Evolutionary conservation across 2,888 invertebrate species (phyloP).

Genomic region (Enchytraeus crypticus): DNA sequence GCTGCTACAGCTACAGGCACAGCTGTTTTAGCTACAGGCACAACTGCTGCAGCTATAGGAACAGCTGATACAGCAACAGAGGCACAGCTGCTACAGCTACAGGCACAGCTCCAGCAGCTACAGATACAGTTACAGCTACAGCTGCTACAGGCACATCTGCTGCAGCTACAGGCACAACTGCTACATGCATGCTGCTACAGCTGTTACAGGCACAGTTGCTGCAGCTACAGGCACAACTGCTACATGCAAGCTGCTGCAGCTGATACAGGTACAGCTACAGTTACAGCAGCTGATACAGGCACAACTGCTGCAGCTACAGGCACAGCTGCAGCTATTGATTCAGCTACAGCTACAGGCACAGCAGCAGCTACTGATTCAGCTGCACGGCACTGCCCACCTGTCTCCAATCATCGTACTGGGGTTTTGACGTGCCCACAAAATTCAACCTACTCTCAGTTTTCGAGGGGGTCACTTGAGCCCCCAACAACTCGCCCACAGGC

Average conservation of each 20-base stretch:
- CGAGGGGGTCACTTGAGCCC: no score
- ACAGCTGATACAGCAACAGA: neutral
- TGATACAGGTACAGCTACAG: neutral
- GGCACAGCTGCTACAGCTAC: constrained; percentile 1
- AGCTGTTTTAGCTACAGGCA: neutral
- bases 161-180: neutral
- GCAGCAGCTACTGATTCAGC: neutral
- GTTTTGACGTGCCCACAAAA: no score
- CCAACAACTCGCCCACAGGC: no score
- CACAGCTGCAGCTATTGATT: neutral
- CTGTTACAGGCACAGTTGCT: neutral
- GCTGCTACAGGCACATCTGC: neutral
- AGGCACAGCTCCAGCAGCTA: neutral
- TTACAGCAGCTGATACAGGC: neutral
- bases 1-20: no score
- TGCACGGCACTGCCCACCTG: no score
- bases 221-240: neutral
- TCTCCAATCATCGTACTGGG: no score
- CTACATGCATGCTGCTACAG: neutral
- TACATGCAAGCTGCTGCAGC: neutral
- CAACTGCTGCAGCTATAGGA: neutral
- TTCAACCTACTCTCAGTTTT: no score
- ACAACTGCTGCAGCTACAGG: neutral
- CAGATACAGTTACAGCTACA: neutral
- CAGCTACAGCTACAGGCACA: neutral